Evolutionary conservation across 2,113 vertebrate species (phyloP), one percentile per base, ranked within the genome.

Genomic region (Hippocampus barbouri): DNA sequence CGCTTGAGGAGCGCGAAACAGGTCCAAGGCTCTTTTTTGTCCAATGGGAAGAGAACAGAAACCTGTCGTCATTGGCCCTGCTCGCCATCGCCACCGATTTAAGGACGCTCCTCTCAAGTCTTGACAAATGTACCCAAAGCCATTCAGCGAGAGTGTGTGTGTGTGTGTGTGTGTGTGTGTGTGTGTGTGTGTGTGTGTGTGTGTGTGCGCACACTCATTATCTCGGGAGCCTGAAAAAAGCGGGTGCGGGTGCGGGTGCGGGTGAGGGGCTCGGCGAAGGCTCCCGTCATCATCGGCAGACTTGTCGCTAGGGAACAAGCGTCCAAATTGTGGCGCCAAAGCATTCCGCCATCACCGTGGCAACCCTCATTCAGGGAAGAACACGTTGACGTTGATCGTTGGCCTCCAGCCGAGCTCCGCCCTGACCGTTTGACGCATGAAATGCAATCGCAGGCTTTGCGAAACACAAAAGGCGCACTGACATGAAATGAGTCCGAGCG

Each of bases 211-310:
- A 25, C 25, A 25, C 25, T 25, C 25, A 25, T 25, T 51, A 51
- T 66, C 70, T 5, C 47, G 2, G 0, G 30, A 40, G 11, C 27
- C 38, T 14, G 0, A 1, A 25, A 51, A 10, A 53, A 11, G 14
- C 4, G 14, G 3, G 14, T 1, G 23, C 7, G 23, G 56, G 23
- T 2, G 14, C 4, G 14, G 3, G 14, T 1, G 23, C 7, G 23
- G 56, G 23, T 2, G 49, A 8, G 56, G 25, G 56, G 20, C 21
- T 9, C 1, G 2, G 53, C 7, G 3, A 59, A 23, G 21, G 49
- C 65, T 70, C 51, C 69, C 53, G 75, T 67, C 68, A 54, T 59
- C 56, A 14, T 59, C 61, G 66, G 66, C 57, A 10, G 64, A 74
- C 40, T 16, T 53, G 65, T 60, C 68, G 72, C 65, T 0, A 73